phyloP scores from a whole-genome alignment of 64 coral and sea anemone species.

The Porites australiensis region DNA sequence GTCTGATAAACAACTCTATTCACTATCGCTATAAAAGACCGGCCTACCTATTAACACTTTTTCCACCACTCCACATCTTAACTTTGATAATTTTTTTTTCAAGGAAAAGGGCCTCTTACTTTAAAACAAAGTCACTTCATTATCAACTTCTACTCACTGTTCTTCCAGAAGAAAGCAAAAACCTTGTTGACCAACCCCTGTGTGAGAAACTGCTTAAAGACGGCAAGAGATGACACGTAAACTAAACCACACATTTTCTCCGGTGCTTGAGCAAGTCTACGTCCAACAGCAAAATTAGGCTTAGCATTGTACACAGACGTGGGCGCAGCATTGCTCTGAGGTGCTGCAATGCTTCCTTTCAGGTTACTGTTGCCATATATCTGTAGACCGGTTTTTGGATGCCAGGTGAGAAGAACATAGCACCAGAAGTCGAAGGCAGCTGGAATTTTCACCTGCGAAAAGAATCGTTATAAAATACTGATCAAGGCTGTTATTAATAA shows the following conservation, averaged over 20 bases:
- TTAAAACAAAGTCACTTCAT: not conserved
- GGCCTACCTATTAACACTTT: too few relatives aligned
- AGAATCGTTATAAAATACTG: not conserved
- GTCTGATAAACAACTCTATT: too few relatives aligned
- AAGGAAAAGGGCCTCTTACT: too few relatives aligned
- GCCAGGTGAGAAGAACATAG: constrained; percentile 91
- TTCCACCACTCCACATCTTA: too few relatives aligned
- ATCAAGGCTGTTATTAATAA: not conserved
- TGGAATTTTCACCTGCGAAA: constrained; percentile 49
- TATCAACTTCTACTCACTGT: constrained; percentile 78
- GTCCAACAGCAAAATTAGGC: constrained; percentile 85
- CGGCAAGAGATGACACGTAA: constrained; percentile 86
- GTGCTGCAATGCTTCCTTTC: not conserved
- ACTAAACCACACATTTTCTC: constrained; percentile 67
- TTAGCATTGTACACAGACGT: constrained; percentile 24
- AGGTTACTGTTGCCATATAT: constrained; percentile 68
- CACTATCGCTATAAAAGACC: too few relatives aligned
- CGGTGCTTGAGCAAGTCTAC: constrained; percentile 42
- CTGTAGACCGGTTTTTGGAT: constrained; percentile 63
- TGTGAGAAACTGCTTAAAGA: constrained; percentile 88
- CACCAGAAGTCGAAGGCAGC: constrained; percentile 71
- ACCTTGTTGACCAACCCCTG: constrained; percentile 62
- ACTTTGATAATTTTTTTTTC: too few relatives aligned
- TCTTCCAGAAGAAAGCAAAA: constrained; percentile 84
- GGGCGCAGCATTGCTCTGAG: constrained; percentile 33